Base-by-base conservation (phyloP, 2,888 invertebrate species). In the Endomychus coccineus region DNA sequence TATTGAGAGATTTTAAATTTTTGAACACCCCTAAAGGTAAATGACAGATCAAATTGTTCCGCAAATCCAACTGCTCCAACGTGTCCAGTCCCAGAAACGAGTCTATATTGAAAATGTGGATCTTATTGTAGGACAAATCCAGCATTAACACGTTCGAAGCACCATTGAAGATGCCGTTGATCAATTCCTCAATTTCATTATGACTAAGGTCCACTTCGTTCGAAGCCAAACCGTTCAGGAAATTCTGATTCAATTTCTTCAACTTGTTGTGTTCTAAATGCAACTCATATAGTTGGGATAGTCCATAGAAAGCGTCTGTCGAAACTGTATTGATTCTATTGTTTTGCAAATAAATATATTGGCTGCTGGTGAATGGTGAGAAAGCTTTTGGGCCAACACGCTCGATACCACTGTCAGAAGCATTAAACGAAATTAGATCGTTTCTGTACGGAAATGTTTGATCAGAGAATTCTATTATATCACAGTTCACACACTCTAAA, bases 21-120 rank as follows among this genome's bases (percentile, higher is more conserved):
- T 49, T 54, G 39, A 64, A 64, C 4, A 50, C 42, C 2, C 61
- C 62, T 21, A 62, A 42, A n/a, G 62, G 59, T 5, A 64, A 33
- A 33, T 51, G 45, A 36, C 61, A 61, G 11, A 64, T 35, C 4
- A 48, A 33, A 39, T 64, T 64, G 9, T 50, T 42, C 11, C 54
- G 46, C 24, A 64, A 43, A 43, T 60, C 51, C 36, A 64, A 48
- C 17, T 52, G 46, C 43, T 63, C 61, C 22, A 61, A 32, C 31
- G 44, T 50, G 5, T 53, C 46, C 14, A 62, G 41, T 19, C 53
- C 46, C 6, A 41, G 34, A 34, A 64, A 60, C 0, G 60, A 47
- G 24, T 60, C 50, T 17, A 28, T 31, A 27, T 57, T 15, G 3
- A 64, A 27, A 13, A 45, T 52, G 23, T 44, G 48, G 9, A 64